Evolutionary conservation across 2,113 vertebrate genomes (phyloP).

Genomic region (Progne subis): DNA sequence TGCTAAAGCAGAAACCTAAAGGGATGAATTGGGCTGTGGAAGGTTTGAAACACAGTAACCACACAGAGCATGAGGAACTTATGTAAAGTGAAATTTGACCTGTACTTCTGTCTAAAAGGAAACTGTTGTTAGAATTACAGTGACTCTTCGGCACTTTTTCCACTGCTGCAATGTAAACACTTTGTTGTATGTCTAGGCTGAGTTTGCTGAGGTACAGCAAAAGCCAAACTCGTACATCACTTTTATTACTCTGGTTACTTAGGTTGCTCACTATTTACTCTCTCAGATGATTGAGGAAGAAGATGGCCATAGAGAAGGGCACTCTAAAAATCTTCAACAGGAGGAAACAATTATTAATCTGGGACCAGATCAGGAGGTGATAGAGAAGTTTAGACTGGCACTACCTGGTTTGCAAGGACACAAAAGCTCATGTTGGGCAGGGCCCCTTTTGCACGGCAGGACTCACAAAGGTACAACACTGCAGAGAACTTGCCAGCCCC

Average conservation of each 20-base stretch:
- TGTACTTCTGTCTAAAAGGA: not conserved
- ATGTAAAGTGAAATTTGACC: not conserved
- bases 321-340: not conserved
- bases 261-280: conserved; percentile 4
- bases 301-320: not conserved
- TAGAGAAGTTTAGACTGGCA: not conserved
- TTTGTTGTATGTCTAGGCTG: conserved; percentile 17
- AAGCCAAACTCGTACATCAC: not conserved
- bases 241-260: conserved; percentile 31
- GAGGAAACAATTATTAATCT: conserved; percentile 51
- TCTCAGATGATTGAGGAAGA: conserved; percentile 16
- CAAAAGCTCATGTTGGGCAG: not conserved
- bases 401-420: not conserved
- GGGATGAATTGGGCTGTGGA: not conserved
- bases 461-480: not conserved
- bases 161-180: conserved; percentile 20
- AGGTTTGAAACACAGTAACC: not conserved
- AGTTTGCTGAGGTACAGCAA: conserved; percentile 17
- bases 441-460: not conserved
- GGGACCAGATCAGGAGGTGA: not conserved
- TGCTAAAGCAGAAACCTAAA: not conserved
- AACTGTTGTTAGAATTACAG: not conserved
- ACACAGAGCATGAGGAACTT: not conserved
- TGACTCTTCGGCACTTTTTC: not conserved
- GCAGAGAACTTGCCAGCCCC: not conserved